Conservation (phyloP, 92 coral and sea anemone species). For the Porites rus region DNA sequence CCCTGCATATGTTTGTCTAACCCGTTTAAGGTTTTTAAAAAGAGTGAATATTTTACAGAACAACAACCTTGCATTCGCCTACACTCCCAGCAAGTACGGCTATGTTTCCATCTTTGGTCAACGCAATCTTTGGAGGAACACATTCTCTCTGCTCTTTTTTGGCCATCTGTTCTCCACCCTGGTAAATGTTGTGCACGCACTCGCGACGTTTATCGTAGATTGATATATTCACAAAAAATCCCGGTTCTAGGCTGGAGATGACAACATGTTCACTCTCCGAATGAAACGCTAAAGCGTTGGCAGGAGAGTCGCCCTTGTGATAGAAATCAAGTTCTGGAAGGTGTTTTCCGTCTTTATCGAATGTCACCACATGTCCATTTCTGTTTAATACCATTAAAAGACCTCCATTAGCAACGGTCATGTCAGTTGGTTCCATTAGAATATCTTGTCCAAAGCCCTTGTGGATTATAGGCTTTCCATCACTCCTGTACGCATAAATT, state of each 20-base stretch:
- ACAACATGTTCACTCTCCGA: not conserved
- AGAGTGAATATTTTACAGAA: not conserved
- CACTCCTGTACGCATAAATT: not conserved
- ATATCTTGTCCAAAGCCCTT: not conserved
- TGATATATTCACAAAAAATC: not conserved
- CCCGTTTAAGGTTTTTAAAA: too few relatives aligned
- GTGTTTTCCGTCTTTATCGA: not conserved
- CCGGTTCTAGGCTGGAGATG: not conserved
- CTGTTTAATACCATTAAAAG: not conserved
- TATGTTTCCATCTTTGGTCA: not conserved
- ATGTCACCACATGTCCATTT: not conserved
- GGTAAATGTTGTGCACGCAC: not conserved
- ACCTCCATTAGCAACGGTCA: not conserved
- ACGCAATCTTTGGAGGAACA: constrained; percentile 11
- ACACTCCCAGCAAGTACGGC: not conserved
- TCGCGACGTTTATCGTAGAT: not conserved
- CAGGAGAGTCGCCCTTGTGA: not conserved
- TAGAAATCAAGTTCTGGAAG: not conserved
- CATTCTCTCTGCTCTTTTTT: not conserved
- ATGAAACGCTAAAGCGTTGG: constrained; percentile 7
- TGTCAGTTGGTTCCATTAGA: not conserved
- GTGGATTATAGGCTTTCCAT: not conserved
- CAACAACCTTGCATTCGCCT: constrained; percentile 11
- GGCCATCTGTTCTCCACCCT: not conserved
- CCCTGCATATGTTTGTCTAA: too few relatives aligned